A percentile compares a stretch with the other conserved stretches of the same genome.
These are phyloP conservation scores for Bolborhynchus lineola DNA, from an alignment of 2,113 vertebrate species.

Conservation along the genomic window DNA sequence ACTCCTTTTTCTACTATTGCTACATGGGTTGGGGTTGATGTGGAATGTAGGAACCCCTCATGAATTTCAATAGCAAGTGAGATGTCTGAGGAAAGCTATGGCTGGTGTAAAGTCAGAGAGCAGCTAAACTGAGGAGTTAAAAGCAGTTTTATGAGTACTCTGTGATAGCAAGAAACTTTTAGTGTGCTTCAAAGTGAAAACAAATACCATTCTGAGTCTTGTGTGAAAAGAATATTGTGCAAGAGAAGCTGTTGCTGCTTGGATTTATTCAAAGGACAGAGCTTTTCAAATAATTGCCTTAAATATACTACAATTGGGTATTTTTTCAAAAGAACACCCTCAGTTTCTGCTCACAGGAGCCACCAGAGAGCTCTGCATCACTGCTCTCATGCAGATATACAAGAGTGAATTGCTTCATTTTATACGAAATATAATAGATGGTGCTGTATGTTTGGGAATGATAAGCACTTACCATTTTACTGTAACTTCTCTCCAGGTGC, in stretches of 20 bases:
- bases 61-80: neutral
- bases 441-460: neutral
- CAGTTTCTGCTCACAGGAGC: neutral
- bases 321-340: neutral
- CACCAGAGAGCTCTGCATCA: conserved; percentile 49
- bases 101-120: neutral
- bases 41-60: neutral
- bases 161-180: neutral
- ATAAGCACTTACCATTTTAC: neutral
- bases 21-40: neutral
- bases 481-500: neutral
- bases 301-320: neutral
- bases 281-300: neutral
- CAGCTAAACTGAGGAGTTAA: neutral
- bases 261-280: neutral
- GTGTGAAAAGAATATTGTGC: neutral
- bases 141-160: neutral
- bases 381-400: neutral
- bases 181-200: neutral
- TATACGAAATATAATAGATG: neutral
- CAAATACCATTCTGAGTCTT: neutral
- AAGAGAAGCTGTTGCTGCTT: neutral
- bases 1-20: neutral
- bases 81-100: neutral
- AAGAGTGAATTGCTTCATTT: neutral